Evolutionary conservation across 2,888 invertebrate genomes (phyloP), one percentile per base, ranked within the genome.

Genomic region (Mellilla xanthometata): DNA sequence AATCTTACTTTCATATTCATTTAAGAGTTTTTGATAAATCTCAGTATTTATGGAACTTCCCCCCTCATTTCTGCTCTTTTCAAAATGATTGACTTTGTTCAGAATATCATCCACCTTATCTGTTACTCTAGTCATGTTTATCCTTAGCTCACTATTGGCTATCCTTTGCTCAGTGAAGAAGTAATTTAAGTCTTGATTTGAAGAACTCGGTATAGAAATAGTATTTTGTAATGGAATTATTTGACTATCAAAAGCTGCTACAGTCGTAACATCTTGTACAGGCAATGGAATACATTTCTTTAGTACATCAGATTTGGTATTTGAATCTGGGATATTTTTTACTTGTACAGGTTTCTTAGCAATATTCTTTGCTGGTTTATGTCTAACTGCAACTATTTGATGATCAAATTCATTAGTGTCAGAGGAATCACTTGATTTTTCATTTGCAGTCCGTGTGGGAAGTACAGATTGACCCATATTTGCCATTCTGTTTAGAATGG

Each of bases 1-100:
- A 33, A 87, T 86, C 72, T 85, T 88, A 41, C 60, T 74, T 65
- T 88, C 87, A 80, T 87, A 88, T 62, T 87, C 87, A 31, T 49
- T 44, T 11, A 88, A 52, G 19, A 88, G 61, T 50, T 87, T 88
- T 51, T 76, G 68, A 30, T 76, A 60, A 45, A 87, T 65, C 29
- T 76, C 75, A 54, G 61, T 71, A 54, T 82, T 75, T 43, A 75
- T 58, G 29, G 49, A 29, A 38, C 30, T 50, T 32, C 34, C 45
- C 31, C 34, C 45, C 31, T 52, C 36, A 39, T 33, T 61, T 44
- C 50, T 67, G 22, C 58, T 58, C 54, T 58, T 50, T 27, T 71
- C 60, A 34, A 68, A 39, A 31, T 60, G 43, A 56, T 68, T 73
- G 1, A 84, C 54, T 68, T 74, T 81, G 11, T 72, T 59, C 27